Conservation (phyloP, 1,140 invertebrate genomes). For the Meteorus sp. region DNA sequence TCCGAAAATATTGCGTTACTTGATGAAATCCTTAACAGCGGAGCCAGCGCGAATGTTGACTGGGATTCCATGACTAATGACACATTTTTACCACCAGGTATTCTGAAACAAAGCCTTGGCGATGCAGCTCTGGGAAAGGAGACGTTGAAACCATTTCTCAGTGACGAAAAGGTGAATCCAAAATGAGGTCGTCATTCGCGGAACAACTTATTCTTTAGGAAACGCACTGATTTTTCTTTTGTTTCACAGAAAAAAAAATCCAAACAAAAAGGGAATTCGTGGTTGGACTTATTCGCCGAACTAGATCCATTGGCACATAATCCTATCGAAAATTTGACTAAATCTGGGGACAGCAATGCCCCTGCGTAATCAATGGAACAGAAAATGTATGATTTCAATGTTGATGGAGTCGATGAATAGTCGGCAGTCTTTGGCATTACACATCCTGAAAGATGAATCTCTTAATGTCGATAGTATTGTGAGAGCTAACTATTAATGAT, state of each 20-base stretch:
- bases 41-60: constrained; percentile 32
- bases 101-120: constrained; percentile 54
- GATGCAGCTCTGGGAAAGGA: constrained; percentile 33
- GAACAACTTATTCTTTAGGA: neutral
- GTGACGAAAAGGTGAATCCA: constrained; percentile 20
- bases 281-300: constrained; percentile 93
- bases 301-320: constrained; percentile 86
- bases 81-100: constrained; percentile 51
- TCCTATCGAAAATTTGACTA: constrained; percentile 45
- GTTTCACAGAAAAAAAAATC: constrained; percentile 36
- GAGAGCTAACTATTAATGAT: too few relatives aligned
- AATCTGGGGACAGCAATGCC: constrained; percentile 41
- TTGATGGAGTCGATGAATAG: too few relatives aligned
- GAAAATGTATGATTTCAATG: constrained; percentile 55
- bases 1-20: constrained; percentile 50
- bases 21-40: constrained; percentile 50
- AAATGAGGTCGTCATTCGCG: neutral
- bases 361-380: constrained; percentile 56
- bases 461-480: too few relatives aligned
- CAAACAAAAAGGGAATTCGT: constrained; percentile 58
- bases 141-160: neutral
- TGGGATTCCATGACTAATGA: constrained; percentile 48
- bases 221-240: neutral
- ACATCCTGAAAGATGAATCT: too few relatives aligned
- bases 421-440: too few relatives aligned